Conservation (phyloP, 2,113 vertebrate genomes). For the Pycnonotus jocosus region DNA sequence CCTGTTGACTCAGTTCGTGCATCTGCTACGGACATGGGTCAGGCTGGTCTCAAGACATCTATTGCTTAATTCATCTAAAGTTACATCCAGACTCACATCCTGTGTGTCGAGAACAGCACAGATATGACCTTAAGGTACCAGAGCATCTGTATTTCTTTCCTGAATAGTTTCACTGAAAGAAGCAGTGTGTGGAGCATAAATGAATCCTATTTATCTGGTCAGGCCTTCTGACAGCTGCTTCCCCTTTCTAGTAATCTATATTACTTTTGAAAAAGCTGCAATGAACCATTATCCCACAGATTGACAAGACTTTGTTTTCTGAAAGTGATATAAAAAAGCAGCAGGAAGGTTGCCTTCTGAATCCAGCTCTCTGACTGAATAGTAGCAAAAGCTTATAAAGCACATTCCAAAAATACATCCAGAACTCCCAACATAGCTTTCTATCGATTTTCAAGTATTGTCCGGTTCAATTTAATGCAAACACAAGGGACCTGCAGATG, state of each 20-base stretch:
- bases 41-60: neutral
- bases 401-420: constrained; percentile 26
- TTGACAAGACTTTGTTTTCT: constrained; percentile 28
- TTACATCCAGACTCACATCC: neutral
- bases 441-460: neutral
- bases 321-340: neutral
- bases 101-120: neutral
- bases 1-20: neutral
- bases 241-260: constrained; percentile 9
- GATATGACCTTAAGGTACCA: neutral
- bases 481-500: neutral
- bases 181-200: neutral
- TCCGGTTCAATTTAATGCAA: neutral
- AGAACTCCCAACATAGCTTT: neutral
- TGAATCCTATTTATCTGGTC: constrained; percentile 22
- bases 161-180: neutral
- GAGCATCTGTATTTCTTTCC: neutral
- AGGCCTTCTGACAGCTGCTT: constrained; percentile 7
- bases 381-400: constrained; percentile 3
- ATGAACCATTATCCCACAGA: constrained; percentile 2
- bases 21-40: neutral
- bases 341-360: neutral
- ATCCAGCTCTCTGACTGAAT: neutral
- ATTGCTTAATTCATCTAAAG: neutral
- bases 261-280: constrained; percentile 18